A percentile compares a stretch with the other conserved stretches of the same genome.
These are phyloP conservation scores for Channa maculata DNA, from an alignment of 2,113 vertebrate species.

Conservation along the genomic window DNA sequence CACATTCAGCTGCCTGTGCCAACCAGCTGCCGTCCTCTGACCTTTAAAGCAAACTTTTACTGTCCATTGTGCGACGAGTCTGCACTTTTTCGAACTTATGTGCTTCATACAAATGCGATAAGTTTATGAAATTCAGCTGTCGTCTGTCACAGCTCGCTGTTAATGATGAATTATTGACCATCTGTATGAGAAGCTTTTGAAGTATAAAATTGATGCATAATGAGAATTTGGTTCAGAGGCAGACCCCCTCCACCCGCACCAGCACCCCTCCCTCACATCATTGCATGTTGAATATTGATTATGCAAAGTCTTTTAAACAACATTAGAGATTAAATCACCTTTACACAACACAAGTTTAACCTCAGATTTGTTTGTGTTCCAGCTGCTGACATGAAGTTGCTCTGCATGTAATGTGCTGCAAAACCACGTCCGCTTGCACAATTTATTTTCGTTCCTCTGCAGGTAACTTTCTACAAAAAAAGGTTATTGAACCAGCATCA, in stretches of 20 bases:
- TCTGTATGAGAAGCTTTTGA: constrained; percentile 44
- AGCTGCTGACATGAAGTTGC: constrained; percentile 5
- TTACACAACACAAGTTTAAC: constrained; percentile 17
- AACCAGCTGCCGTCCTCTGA: constrained; percentile 34
- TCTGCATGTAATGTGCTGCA: neutral
- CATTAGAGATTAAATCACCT: constrained; percentile 36
- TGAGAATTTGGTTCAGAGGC: constrained; percentile 42
- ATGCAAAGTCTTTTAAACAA: constrained; percentile 51
- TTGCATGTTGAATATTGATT: constrained; percentile 59
- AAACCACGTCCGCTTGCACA: too few species aligned
- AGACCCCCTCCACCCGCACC: neutral
- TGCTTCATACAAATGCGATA: constrained; percentile 43
- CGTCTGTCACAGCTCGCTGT: constrained; percentile 25
- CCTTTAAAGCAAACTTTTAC: constrained; percentile 41
- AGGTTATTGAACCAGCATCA: neutral
- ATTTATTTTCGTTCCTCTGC: too few species aligned
- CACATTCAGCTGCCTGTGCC: constrained; percentile 14
- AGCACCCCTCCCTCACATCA: constrained; percentile 19
- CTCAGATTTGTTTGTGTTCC: constrained; percentile 5
- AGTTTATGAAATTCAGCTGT: constrained; percentile 35
- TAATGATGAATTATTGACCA: constrained; percentile 66
- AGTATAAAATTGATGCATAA: constrained; percentile 50
- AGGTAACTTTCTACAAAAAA: neutral
- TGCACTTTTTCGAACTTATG: constrained; percentile 1
- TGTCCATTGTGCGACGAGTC: constrained; percentile 18